Evolutionary conservation across 2,113 vertebrate genomes (phyloP), one percentile per base, ranked within the genome.

Genomic region (Thamnophis sirtalis): DNA sequence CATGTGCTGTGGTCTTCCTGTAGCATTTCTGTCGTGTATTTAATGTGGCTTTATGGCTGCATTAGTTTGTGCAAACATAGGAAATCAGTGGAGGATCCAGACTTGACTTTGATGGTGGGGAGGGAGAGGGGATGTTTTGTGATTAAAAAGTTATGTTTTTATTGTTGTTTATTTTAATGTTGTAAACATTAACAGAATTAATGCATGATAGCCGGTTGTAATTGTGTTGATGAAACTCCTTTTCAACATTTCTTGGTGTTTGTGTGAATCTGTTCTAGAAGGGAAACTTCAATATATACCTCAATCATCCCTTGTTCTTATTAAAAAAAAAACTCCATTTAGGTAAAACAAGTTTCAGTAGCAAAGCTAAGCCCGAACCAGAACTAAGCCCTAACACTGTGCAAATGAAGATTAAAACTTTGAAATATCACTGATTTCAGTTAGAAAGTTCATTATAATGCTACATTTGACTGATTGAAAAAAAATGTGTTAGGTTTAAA

Each of bases 31-130:
- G 96, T 97, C 93, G 95, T 97, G 96, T 95, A 96, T 93, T 96
- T 94, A 94, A 96, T 94, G 93, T 98, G 97, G 97, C 97, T 98
- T 97, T 97, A 97, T 97, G 58, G 96, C 97, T 98, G 97, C 95
- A 96, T 56, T 94, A 91, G 91, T 95, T 95, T 97, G 97, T 97
- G 96, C 95, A 95, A 96, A 89, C 95, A 94, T 48, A 93, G 96
- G 94, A 95, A 96, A 95, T 96, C 96, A 94, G 95, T 95, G 95
- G 92, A 92, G 95, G 88, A 94, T 93, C 89, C 93, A 93, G 90
- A 90, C 90, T 84, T 92, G 91, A 91, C 91, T 19, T 51, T 89
- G 93, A 90, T 86, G 73, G n/a, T n/a, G 95, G 87, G 92, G 86
- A 86, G 73, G 84, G 87, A 84, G 93, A 89, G 90, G 93, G 89